Base-by-base conservation (phyloP, 2,797 vertebrate genomes). In the Pipistrellus kuhlii region DNA sequence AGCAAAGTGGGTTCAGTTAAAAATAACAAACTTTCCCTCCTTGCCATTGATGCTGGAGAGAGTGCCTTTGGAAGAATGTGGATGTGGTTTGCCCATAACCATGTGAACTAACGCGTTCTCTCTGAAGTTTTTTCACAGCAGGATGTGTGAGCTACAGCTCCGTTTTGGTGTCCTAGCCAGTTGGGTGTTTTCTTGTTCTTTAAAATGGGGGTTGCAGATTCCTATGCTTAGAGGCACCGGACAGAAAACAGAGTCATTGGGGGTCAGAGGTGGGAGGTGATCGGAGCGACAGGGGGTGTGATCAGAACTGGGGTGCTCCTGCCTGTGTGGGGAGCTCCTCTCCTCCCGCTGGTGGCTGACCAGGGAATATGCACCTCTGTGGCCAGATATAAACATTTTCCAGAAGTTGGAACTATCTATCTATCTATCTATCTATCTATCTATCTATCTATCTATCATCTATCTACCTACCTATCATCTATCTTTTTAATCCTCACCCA, bases 1-100 rank as follows among this genome's bases (percentile, higher is more conserved):
- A 89, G 25, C 59, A 93, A 85, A 90, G 82, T 66, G 11, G 57
- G 83, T 92, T 78, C n/a, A n/a, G n/a, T 85, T 83, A 84, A 76
- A 83, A 66, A 75, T 27, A n/a, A 78, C 59, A n/a, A 73, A 51
- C n/a, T 78, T 85, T 80, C 71, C 38, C 27, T 59, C 6, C 73
- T 90, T n/a, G 17, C 64, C 23, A 27, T 4, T 51, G 85, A 82
- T 69, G 17, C 72, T 44, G 62, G 46, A 90, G 68, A 90, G 75
- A 86, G 44, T 80, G 84, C 5, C 69, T 59, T 93, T 53, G 46
- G 90, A 87, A 87, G 88, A 83, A 82, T 38, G 32, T 48, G 68
- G 32, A 55, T 77, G 25, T 62, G 41, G 48, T 59, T 87, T 82
- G 41, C 59, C 10, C 46, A 13, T 66, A 27, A 48, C 35, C 32